phyloP scores from a whole-genome alignment of 2,113 vertebrate genomes.

The Cacatua alba region DNA sequence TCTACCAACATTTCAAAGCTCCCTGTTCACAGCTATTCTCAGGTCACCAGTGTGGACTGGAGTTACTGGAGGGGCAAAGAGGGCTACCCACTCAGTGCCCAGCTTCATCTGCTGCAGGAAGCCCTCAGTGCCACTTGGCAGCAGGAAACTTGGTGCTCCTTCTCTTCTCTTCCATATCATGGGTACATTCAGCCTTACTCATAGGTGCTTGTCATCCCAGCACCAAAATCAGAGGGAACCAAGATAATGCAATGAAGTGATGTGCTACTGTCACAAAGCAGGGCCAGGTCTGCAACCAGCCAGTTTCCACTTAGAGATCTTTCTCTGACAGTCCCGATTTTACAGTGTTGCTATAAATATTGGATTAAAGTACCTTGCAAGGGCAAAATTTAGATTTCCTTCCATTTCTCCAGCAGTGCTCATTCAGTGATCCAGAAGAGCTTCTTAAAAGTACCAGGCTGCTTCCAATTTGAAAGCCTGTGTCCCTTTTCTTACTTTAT shows the following conservation, averaged over 20 bases:
- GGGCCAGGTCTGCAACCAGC: background rate
- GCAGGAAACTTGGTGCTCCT: background rate
- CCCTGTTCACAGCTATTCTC: background rate
- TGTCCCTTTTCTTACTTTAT: background rate
- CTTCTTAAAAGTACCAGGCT: background rate
- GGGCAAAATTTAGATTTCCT: background rate
- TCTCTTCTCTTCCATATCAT: rapidly evolving
- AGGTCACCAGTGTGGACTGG: background rate
- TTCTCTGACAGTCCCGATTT: background rate
- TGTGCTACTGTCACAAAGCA: background rate
- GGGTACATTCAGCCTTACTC: no score
- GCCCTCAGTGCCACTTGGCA: background rate
- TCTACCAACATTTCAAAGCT: background rate
- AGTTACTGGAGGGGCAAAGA: background rate
- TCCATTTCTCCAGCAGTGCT: background rate
- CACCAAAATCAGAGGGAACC: background rate
- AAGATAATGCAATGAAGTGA: rapidly evolving
- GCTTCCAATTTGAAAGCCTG: background rate
- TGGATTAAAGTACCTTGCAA: background rate
- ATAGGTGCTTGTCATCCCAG: background rate
- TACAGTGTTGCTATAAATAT: background rate
- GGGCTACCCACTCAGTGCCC: background rate
- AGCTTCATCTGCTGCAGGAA: background rate
- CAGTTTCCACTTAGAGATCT: background rate
- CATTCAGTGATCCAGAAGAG: background rate